Evolutionary conservation across 2,888 invertebrate species (phyloP).

Genomic region (Scrobipalpa atriplicella): DNA sequence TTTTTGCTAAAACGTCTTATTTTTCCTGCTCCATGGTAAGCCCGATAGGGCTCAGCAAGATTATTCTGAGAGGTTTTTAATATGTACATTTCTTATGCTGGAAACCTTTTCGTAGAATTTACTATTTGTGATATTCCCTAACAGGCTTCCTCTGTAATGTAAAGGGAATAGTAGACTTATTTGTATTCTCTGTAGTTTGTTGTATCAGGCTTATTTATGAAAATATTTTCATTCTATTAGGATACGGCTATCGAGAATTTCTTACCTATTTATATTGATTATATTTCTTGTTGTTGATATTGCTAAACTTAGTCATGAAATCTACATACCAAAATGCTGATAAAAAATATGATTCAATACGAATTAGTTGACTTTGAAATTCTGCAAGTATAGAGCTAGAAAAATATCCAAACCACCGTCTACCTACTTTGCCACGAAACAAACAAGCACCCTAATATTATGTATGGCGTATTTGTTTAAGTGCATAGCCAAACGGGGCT

Average conservation of each 20-base stretch:
- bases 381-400: too few species aligned
- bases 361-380: too few species aligned
- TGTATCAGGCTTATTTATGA: not conserved
- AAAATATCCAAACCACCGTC: too few species aligned
- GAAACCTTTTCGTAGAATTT: slow-evolving; percentile 39
- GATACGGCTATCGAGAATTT: not conserved
- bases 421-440: too few species aligned
- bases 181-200: slow-evolving; percentile 1
- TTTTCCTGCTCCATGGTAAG: slow-evolving; percentile 38
- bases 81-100: slow-evolving; percentile 54
- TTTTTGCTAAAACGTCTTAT: slow-evolving; percentile 49
- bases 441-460: too few species aligned
- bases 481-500: not conserved
- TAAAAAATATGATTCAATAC: too few species aligned
- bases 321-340: too few species aligned
- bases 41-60: slow-evolving; percentile 43
- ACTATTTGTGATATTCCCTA: slow-evolving; percentile 21
- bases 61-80: slow-evolving; percentile 51
- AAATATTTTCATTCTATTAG: not conserved
- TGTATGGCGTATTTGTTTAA: too few species aligned
- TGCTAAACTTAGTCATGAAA: not conserved
- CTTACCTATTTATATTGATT: not conserved
- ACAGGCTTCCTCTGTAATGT: slow-evolving; percentile 17
- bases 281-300: not conserved
- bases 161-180: slow-evolving; percentile 14